Evolutionary conservation across 2,888 invertebrate species (phyloP).

Genomic region (Dasysyrphus albostriatus): DNA sequence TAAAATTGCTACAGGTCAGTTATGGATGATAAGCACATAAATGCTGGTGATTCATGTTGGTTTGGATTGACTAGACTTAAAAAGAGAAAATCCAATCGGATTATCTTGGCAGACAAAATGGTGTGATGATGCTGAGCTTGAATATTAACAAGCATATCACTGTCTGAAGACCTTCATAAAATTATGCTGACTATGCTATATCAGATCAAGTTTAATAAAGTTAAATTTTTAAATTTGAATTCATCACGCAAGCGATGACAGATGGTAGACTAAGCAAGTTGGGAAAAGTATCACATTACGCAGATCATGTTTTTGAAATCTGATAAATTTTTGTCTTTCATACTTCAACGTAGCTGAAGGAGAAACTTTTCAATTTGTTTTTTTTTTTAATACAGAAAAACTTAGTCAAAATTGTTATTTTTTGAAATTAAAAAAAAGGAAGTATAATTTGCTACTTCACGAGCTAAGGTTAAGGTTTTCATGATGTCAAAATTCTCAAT

Average conservation of each 20-base stretch:
- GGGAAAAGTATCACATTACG: not conserved
- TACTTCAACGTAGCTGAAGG: not conserved
- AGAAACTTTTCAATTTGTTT: not conserved
- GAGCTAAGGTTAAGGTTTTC: no score
- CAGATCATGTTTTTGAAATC: not conserved
- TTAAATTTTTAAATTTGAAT: not conserved
- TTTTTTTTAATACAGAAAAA: not conserved
- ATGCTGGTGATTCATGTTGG: not conserved
- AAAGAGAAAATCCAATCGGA: not conserved
- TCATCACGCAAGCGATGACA: not conserved
- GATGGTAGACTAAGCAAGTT: not conserved
- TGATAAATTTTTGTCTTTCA: not conserved
- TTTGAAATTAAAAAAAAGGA: no score
- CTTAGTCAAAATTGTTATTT: no score
- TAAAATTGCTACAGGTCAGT: not conserved
- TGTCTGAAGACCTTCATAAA: not conserved
- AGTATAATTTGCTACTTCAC: no score
- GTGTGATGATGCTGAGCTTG: constrained; percentile 13
- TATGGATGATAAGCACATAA: not conserved
- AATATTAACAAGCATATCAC: constrained; percentile 3
- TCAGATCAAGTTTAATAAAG: not conserved
- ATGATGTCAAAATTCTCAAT: not conserved
- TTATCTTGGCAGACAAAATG: constrained; percentile 1
- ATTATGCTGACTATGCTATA: not conserved
- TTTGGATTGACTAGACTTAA: constrained; percentile 22